These are phyloP conservation scores for Vultur gryphus DNA, from an alignment of 2,797 vertebrate genomes.

Conservation along the genomic window DNA sequence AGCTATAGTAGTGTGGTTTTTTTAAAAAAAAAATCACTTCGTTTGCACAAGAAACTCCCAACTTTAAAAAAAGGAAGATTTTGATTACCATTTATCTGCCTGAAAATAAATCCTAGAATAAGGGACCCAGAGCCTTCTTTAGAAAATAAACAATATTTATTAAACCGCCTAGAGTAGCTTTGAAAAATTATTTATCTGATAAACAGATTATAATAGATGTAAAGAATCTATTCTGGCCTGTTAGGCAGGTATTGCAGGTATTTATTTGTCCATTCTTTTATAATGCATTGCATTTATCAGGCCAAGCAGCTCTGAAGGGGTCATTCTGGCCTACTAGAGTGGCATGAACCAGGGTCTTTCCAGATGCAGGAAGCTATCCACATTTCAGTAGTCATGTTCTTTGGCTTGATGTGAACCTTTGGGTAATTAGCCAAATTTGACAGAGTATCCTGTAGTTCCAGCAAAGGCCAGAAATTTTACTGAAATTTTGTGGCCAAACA, in stretches of 20 bases:
- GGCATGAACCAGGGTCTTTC: neutral
- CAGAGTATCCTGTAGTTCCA: neutral
- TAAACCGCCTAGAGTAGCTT: neutral
- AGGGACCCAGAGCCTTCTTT: neutral
- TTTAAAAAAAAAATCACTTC: neutral
- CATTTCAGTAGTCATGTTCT: neutral
- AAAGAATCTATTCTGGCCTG: neutral
- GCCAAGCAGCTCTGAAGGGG: neutral
- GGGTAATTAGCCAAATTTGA: neutral
- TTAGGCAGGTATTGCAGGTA: neutral
- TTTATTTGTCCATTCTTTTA: neutral
- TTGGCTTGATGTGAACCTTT: neutral
- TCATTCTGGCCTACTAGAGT: neutral
- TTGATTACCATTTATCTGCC: neutral
- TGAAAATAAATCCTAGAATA: neutral
- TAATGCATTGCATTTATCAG: neutral
- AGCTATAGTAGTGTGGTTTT: accelerated
- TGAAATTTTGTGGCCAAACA: neutral
- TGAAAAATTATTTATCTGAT: constrained; percentile 1
- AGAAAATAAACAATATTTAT: neutral
- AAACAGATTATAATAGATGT: neutral
- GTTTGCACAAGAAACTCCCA: neutral
- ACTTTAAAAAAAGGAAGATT: neutral
- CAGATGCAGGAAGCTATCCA: neutral
- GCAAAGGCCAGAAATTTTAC: neutral